Conservation (phyloP, 1,140 invertebrate species). For the Drosophila prosaltans region DNA sequence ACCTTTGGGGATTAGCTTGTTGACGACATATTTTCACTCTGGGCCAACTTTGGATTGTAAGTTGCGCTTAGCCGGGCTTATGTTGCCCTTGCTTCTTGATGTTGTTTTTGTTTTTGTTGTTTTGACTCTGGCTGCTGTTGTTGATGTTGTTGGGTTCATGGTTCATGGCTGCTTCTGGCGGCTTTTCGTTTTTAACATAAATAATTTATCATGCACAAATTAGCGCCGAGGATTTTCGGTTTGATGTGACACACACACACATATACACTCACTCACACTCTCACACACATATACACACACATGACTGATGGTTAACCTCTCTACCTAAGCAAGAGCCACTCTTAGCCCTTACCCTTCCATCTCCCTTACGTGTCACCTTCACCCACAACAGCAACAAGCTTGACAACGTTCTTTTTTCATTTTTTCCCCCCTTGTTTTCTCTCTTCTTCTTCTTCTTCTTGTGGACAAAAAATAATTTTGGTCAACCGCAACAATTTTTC, state of each 20-base stretch:
- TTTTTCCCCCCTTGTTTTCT: conserved; percentile 7
- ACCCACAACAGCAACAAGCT: conserved; percentile 27
- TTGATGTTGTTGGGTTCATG: conserved; percentile 19
- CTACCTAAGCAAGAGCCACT: neutral
- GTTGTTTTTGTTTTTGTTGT: conserved; percentile 23
- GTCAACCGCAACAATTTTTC: conserved; percentile 75
- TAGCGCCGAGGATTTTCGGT: conserved; percentile 72
- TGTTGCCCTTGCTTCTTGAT: conserved; percentile 25
- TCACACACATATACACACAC: neutral
- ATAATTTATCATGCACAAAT: conserved; percentile 82
- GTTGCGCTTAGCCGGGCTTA: conserved; percentile 56
- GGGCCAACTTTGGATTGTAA: conserved; percentile 51
- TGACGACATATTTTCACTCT: conserved; percentile 26
- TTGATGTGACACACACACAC: conserved; percentile 44
- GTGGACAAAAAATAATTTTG: conserved; percentile 62
- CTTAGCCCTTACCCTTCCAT: neutral
- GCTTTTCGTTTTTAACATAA: conserved; percentile 73
- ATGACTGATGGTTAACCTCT: conserved; percentile 59
- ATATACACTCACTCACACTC: conserved; percentile 12
- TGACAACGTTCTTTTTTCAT: conserved; percentile 58
- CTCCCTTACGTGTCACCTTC: neutral
- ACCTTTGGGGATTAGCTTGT: conserved; percentile 45
- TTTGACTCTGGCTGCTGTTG: conserved; percentile 16
- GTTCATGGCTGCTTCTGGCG: conserved; percentile 30
- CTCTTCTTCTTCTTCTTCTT: neutral